Evolutionary conservation across 2,888 invertebrate genomes (phyloP).

Genomic region (Dione vanillae): DNA sequence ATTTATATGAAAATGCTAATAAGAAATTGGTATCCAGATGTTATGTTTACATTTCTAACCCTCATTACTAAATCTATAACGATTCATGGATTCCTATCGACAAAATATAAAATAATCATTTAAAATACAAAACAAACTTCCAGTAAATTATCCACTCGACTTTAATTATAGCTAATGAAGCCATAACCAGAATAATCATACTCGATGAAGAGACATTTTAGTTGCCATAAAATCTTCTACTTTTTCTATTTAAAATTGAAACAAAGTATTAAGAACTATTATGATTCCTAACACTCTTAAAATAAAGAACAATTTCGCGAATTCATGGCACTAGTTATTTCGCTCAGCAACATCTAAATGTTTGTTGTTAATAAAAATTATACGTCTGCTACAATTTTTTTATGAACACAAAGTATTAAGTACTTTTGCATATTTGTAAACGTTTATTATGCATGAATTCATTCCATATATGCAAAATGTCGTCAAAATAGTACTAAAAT

Average conservation of each 20-base stretch:
- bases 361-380: neutral
- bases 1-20: slow-evolving; percentile 1
- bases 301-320: neutral
- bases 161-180: slow-evolving; percentile 28
- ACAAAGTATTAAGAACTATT: neutral
- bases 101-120: slow-evolving; percentile 21
- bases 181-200: slow-evolving; percentile 24
- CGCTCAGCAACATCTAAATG: slow-evolving; percentile 19
- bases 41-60: slow-evolving; percentile 12
- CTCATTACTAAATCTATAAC: slow-evolving; percentile 18
- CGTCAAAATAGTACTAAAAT: slow-evolving; percentile 23
- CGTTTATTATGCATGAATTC: neutral
- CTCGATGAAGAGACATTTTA: slow-evolving; percentile 24
- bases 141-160: slow-evolving; percentile 21
- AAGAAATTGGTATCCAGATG: neutral
- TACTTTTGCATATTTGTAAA: neutral
- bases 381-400: slow-evolving; percentile 4
- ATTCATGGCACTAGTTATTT: neutral
- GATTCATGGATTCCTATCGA: slow-evolving; percentile 23
- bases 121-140: slow-evolving; percentile 26
- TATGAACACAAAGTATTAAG: neutral
- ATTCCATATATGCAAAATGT: neutral
- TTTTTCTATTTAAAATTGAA: slow-evolving; percentile 9
- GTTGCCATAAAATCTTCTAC: slow-evolving; percentile 24
- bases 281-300: neutral